Evolutionary conservation across 1,140 invertebrate genomes (phyloP).

Genomic region (Polyergus mexicanus): DNA sequence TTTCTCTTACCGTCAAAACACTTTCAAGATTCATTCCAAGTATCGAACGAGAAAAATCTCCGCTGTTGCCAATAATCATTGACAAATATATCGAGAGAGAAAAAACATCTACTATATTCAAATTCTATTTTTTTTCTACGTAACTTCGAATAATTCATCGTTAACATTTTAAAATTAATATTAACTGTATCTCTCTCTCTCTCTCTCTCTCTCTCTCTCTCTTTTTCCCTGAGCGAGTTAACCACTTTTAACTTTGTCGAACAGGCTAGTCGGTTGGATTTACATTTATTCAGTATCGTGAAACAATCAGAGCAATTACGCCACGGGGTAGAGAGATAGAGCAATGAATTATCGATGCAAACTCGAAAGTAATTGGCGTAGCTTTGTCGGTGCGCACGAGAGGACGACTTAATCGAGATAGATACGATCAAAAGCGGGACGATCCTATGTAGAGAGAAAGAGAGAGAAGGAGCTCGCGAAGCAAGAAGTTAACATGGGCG

Average conservation of each 20-base stretch:
- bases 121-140: neutral
- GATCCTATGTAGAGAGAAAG: neutral
- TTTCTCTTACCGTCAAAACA: neutral
- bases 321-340: neutral
- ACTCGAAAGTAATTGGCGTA: conserved; percentile 47
- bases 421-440: conserved; percentile 30
- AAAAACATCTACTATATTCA: neutral
- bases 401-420: conserved; percentile 40
- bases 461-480: neutral
- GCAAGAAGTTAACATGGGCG: conserved; percentile 21
- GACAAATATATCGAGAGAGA: neutral
- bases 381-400: conserved; percentile 17
- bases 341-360: conserved; percentile 55
- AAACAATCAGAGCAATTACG: conserved; percentile 46
- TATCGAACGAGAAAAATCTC: conserved; percentile 5
- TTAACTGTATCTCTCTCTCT: neutral
- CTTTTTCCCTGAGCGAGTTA: neutral
- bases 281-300: conserved; percentile 12
- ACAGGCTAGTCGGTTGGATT: neutral
- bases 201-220: too few species aligned
- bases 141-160: neutral
- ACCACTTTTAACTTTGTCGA: neutral
- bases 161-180: conserved; percentile 3
- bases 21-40: neutral
- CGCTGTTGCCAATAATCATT: neutral